Conservation (phyloP, 64 coral and sea anemone species). For the Stichodactyla helianthus region DNA sequence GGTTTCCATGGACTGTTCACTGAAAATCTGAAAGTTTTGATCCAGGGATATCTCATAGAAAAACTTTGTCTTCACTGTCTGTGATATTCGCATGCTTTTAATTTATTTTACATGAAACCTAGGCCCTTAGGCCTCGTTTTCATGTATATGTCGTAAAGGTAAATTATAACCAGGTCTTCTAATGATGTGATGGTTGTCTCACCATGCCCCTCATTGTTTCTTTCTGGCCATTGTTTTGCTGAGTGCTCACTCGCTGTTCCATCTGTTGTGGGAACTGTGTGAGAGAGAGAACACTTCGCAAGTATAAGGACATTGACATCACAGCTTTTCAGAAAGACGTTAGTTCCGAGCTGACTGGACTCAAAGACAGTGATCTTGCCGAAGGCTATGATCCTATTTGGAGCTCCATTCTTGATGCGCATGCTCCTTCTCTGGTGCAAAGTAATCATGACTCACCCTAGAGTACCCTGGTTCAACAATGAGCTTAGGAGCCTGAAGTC, state of each 20-base stretch:
- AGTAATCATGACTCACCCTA: conserved; percentile 18
- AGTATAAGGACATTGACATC: conserved; percentile 29
- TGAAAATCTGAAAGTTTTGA: too few species aligned
- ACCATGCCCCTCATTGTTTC: not conserved
- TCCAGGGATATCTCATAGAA: too few species aligned
- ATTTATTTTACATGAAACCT: too few species aligned
- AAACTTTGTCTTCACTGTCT: too few species aligned
- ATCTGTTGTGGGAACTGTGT: not conserved
- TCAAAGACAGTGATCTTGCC: conserved; percentile 16
- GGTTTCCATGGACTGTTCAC: too few species aligned
- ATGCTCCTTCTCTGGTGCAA: conserved; percentile 40
- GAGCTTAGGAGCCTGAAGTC: conserved; percentile 22
- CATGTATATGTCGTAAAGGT: too few species aligned
- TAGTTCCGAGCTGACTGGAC: not conserved
- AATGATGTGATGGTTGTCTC: conserved; percentile 15
- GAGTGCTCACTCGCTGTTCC: conserved; percentile 35
- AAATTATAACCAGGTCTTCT: conserved; percentile 20
- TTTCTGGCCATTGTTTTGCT: conserved; percentile 41
- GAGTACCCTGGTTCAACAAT: conserved; percentile 36
- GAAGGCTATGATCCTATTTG: conserved; percentile 28
- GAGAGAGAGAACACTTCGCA: conserved; percentile 30
- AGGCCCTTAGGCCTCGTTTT: too few species aligned
- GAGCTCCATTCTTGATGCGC: conserved; percentile 13
- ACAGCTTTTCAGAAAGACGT: conserved; percentile 38
- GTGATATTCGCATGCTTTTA: too few species aligned